Percentiles rank a stretch among this genome's conserved stretches.
phyloP scores from a whole-genome alignment of 1,140 invertebrate genomes.

The Hydropsyche tenuis region DNA sequence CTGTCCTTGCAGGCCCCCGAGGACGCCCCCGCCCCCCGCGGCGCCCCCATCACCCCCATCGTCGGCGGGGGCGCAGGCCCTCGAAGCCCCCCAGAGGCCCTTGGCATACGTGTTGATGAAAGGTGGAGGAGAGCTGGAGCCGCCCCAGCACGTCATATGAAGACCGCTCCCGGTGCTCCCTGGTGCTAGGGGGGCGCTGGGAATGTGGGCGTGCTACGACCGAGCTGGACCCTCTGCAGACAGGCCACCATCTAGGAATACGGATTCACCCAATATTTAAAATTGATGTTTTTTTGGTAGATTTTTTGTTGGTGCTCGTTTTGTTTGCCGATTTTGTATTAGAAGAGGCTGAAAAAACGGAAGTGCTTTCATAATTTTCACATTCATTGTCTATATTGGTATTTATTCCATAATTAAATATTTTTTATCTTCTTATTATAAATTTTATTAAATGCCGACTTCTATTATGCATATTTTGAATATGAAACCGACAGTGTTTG shows the following conservation, averaged over 20 bases:
- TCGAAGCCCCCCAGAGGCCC: conserved; percentile 36
- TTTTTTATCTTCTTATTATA: too few species aligned
- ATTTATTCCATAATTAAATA: too few species aligned
- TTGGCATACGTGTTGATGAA: conserved; percentile 48
- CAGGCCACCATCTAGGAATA: conserved; percentile 43
- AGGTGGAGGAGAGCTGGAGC: conserved; percentile 53
- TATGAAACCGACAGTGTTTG: too few species aligned
- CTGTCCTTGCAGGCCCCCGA: conserved; percentile 51
- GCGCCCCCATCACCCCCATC: conserved; percentile 44
- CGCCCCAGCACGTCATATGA: conserved; percentile 77
- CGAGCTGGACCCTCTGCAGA: conserved; percentile 45
- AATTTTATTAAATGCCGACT: too few species aligned
- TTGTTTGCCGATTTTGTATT: too few species aligned
- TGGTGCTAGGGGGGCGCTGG: conserved; percentile 59
- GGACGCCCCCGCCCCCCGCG: conserved; percentile 59
- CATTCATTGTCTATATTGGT: too few species aligned
- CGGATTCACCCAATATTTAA: conserved; percentile 29
- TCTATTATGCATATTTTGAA: too few species aligned
- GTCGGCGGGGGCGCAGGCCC: conserved; percentile 48
- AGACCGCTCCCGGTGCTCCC: conserved; percentile 82
- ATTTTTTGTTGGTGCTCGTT: too few species aligned
- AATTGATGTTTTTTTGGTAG: too few species aligned
- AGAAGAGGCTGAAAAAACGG: too few species aligned
- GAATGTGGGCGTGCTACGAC: conserved; percentile 57
- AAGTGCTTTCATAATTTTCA: too few species aligned